Conservation (phyloP, 2,113 vertebrate species). For the Hyla sarda region DNA sequence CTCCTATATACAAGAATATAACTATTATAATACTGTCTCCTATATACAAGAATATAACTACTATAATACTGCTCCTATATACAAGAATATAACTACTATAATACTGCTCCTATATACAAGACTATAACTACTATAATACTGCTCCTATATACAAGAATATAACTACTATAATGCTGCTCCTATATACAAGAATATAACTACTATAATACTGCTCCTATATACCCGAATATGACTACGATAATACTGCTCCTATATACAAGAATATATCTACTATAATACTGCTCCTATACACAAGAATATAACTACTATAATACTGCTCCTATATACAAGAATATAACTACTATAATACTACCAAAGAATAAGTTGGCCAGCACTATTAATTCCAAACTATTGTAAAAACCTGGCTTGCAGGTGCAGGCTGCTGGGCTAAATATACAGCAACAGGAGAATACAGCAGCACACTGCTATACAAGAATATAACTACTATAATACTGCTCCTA, state of each 20-base stretch:
- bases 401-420: too few relatives aligned
- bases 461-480: too few relatives aligned
- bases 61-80: neutral
- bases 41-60: neutral
- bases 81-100: neutral
- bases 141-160: neutral
- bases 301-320: neutral
- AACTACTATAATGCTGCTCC: neutral
- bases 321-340: neutral
- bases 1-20: neutral
- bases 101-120: neutral
- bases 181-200: neutral
- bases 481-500: too few relatives aligned
- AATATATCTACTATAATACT: conserved; percentile 11
- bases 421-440: too few relatives aligned
- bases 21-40: neutral
- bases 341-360: too few relatives aligned
- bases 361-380: too few relatives aligned
- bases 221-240: neutral
- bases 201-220: conserved; percentile 7
- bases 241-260: conserved; percentile 4
- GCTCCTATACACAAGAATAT: neutral
- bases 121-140: neutral
- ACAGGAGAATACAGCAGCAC: too few relatives aligned
- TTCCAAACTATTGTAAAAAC: too few relatives aligned